These are phyloP conservation scores for Coregonus ussuriensis DNA, from an alignment of 2,797 vertebrate species.

Conservation along the genomic window DNA sequence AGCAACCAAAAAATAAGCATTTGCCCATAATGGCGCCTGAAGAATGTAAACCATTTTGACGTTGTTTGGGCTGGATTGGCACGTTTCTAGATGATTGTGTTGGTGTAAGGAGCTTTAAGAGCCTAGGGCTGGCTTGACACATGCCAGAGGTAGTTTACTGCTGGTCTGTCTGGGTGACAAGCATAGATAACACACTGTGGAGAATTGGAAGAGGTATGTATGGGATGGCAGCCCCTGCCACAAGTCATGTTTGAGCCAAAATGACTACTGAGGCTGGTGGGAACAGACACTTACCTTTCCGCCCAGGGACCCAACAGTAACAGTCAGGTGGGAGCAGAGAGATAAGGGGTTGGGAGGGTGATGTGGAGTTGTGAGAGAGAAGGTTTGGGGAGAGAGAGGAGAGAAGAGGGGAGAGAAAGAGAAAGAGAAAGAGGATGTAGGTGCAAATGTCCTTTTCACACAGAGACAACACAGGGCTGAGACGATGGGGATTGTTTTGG, in stretches of 20 bases:
- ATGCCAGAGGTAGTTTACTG: neutral
- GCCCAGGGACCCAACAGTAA: neutral
- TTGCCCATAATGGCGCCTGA: neutral
- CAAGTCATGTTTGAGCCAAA: neutral
- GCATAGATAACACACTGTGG: neutral
- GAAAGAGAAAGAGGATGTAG: neutral
- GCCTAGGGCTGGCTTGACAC: neutral
- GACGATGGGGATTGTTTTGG: slow-evolving; percentile 1
- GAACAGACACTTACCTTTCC: neutral
- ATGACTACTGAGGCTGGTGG: neutral
- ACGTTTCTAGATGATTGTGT: neutral
- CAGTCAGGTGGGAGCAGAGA: neutral
- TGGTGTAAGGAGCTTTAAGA: neutral
- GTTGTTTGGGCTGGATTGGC: neutral
- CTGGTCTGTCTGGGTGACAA: neutral
- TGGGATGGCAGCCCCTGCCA: neutral
- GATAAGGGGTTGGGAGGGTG: neutral
- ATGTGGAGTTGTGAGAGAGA: neutral
- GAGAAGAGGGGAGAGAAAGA: neutral
- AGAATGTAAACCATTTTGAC: neutral
- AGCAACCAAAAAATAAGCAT: neutral
- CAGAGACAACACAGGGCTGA: neutral
- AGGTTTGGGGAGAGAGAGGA: neutral
- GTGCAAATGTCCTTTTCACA: neutral
- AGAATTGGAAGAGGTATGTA: neutral